These are phyloP conservation scores for Tolmerus cingulatus DNA, from an alignment of 2,888 invertebrate species.

Conservation along the genomic window DNA sequence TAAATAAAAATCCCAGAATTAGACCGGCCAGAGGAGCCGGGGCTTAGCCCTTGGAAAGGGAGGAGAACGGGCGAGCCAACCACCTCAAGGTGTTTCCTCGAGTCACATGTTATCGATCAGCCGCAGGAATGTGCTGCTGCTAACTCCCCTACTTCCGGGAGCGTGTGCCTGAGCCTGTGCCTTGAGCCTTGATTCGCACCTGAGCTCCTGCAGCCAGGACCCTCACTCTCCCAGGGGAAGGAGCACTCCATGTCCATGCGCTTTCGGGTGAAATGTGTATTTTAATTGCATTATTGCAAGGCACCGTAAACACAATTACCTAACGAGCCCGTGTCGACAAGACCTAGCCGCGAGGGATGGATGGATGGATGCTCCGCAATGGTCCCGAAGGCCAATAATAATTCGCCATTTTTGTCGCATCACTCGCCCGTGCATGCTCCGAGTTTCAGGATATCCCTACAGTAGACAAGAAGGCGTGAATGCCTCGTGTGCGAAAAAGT, in stretches of 20 bases:
- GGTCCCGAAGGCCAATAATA: background rate
- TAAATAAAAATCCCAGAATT: background rate
- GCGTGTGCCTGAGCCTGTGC: background rate
- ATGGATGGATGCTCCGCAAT: background rate
- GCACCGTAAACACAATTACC: background rate
- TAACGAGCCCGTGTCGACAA: background rate
- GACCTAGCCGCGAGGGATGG: background rate
- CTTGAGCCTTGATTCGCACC: background rate
- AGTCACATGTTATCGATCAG: slow-evolving; percentile 32
- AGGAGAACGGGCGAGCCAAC: background rate
- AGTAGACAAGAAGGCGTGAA: background rate
- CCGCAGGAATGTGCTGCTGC: background rate
- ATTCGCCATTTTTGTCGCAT: slow-evolving; percentile 21
- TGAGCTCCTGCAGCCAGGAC: background rate
- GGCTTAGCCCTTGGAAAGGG: background rate
- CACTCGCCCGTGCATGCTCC: background rate
- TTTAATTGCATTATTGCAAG: slow-evolving; percentile 13
- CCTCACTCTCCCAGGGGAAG: background rate
- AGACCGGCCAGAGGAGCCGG: background rate
- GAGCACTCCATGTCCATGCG: background rate
- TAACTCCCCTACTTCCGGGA: background rate
- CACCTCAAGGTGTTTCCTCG: background rate
- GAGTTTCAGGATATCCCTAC: background rate
- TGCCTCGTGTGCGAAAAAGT: background rate
- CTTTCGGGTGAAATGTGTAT: slow-evolving; percentile 2